A percentile compares a stretch with the other conserved stretches of the same genome.
These are phyloP conservation scores for Myotis yumanensis DNA, from an alignment of 2,113 vertebrate species.

Conservation along the genomic window DNA sequence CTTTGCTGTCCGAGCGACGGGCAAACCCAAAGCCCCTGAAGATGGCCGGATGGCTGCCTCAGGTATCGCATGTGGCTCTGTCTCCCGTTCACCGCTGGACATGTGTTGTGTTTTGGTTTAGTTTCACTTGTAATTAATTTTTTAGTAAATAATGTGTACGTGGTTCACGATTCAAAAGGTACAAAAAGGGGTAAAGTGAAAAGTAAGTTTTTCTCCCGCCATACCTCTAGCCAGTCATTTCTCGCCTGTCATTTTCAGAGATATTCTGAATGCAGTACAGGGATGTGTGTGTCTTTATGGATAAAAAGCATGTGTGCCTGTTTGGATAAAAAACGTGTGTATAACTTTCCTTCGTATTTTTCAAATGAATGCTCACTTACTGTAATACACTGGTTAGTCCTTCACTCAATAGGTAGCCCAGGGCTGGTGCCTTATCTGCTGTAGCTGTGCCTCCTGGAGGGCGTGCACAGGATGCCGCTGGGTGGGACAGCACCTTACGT, in stretches of 20 bases:
- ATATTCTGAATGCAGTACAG: neutral
- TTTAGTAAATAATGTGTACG: neutral
- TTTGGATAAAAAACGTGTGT: neutral
- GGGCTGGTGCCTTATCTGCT: neutral
- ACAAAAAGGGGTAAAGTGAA: neutral
- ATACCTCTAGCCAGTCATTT: neutral
- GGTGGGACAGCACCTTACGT: neutral
- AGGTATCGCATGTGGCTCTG: conserved; percentile 82
- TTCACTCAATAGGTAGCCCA: neutral
- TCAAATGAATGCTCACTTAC: neutral
- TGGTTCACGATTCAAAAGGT: conserved; percentile 33
- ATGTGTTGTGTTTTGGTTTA: neutral
- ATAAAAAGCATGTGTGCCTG: neutral
- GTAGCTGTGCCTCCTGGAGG: neutral
- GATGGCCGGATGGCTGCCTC: conserved; percentile 86
- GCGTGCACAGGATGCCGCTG: neutral
- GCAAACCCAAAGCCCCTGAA: conserved; percentile 89
- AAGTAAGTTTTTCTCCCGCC: neutral
- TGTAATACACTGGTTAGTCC: neutral
- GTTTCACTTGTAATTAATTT: conserved; percentile 32
- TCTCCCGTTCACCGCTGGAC: neutral
- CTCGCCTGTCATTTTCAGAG: neutral
- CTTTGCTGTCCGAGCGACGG: conserved; percentile 96
- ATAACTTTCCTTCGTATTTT: neutral
- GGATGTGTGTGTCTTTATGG: neutral